Percentiles rank a stretch among this genome's conserved stretches.
Conservation (phyloP, 2,888 invertebrate genomes). For the Callosobruchus maculatus region DNA sequence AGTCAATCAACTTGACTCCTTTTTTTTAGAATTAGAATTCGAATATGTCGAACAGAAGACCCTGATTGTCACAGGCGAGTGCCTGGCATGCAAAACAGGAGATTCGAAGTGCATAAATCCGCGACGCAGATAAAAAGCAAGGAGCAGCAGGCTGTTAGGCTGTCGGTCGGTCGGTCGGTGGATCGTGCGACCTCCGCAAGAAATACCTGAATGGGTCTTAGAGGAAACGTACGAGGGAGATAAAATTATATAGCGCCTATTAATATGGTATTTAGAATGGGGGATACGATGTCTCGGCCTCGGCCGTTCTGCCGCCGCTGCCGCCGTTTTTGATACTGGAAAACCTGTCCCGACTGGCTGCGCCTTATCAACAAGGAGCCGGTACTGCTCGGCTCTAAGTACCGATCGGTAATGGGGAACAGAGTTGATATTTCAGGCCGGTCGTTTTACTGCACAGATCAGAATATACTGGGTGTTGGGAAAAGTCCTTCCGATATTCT, state of each 20-base stretch:
- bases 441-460: not conserved
- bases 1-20: no score
- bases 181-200: conserved; percentile 16
- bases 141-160: not conserved
- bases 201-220: conserved; percentile 27
- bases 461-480: no score
- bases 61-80: not conserved
- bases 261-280: conserved; percentile 22
- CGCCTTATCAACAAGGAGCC: not conserved
- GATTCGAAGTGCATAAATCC: not conserved
- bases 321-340: not conserved
- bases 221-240: conserved; percentile 25
- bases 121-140: not conserved
- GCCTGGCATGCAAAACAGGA: not conserved
- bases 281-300: no score
- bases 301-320: no score
- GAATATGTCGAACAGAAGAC: no score
- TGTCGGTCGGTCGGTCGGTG: conserved; percentile 2
- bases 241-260: conserved; percentile 28
- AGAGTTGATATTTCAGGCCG: not conserved
- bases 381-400: not conserved
- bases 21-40: no score
- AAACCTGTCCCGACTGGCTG: not conserved
- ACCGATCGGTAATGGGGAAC: not conserved
- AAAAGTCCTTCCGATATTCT: no score